Percentiles rank a stretch among this genome's conserved stretches.
Evolutionary conservation across 2,113 vertebrate genomes (phyloP).

Genomic region (Elgaria multicarinata): DNA sequence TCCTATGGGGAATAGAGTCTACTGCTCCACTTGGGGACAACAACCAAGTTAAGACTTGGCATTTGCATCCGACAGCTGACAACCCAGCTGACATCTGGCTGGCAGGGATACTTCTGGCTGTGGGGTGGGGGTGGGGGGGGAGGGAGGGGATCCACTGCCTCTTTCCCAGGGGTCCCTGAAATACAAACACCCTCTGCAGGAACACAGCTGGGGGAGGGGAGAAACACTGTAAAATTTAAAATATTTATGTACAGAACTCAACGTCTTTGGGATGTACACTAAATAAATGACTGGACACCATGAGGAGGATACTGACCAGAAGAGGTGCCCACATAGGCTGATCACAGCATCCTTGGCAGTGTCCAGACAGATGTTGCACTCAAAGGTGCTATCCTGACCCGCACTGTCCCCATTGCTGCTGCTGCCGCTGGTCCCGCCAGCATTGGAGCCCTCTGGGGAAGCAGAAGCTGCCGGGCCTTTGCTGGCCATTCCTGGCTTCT

Average conservation of each 20-base stretch:
- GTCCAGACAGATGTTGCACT: conserved; percentile 98
- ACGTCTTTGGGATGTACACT: background rate
- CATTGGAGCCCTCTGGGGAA: conserved; percentile 80
- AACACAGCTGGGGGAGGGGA: no score
- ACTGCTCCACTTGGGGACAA: background rate
- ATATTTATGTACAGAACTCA: background rate
- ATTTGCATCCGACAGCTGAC: background rate
- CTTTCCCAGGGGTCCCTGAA: background rate
- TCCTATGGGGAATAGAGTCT: no score
- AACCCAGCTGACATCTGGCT: background rate
- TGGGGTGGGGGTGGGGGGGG: background rate
- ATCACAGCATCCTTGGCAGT: conserved; percentile 99
- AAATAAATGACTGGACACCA: background rate
- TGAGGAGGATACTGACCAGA: conserved; percentile 84
- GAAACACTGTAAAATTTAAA: background rate
- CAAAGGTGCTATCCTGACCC: conserved; percentile 95
- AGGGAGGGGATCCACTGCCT: background rate
- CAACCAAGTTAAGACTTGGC: background rate
- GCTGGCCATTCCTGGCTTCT: conserved; percentile 84
- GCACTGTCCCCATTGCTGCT: conserved; percentile 80
- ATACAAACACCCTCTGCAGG: background rate
- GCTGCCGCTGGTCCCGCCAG: conserved; percentile 84
- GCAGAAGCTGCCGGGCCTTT: conserved; percentile 80
- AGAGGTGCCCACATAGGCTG: conserved; percentile 97
- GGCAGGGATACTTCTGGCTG: background rate